Evolutionary conservation across 1,140 invertebrate species (phyloP).

Genomic region (Zaprionus davidi): DNA sequence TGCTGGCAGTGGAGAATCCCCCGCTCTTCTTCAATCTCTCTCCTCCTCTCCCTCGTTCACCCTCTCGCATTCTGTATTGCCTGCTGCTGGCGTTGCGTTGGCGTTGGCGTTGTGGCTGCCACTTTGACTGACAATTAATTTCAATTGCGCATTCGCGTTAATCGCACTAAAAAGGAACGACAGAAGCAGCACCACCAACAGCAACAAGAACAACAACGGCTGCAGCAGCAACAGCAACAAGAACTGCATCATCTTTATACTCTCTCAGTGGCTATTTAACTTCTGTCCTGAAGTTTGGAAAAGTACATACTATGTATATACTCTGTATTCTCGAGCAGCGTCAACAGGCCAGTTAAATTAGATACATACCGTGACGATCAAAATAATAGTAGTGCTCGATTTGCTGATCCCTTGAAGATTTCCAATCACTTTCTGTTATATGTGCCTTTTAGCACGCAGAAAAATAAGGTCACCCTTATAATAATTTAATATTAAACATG

Average conservation of each 20-base stretch:
- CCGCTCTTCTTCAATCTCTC: not conserved
- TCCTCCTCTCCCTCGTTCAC: not conserved
- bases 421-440: no score
- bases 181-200: slow-evolving; percentile 19
- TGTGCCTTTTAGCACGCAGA: no score
- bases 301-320: no score
- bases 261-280: not conserved
- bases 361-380: no score
- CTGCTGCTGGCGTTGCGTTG: slow-evolving; percentile 8
- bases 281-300: no score
- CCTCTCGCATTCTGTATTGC: not conserved
- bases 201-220: slow-evolving; percentile 9
- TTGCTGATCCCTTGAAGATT: no score
- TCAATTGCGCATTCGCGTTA: slow-evolving; percentile 81
- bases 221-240: not conserved
- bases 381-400: no score
- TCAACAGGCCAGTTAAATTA: no score
- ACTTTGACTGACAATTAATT: slow-evolving; percentile 82
- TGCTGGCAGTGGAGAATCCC: not conserved
- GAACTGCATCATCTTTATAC: slow-evolving; percentile 8
- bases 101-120: slow-evolving; percentile 46
- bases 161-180: slow-evolving; percentile 64
- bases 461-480: no score
- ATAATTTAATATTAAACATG: no score
- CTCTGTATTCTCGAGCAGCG: no score